Base-by-base conservation (phyloP, 2,888 invertebrate species). In the Timandra comae region DNA sequence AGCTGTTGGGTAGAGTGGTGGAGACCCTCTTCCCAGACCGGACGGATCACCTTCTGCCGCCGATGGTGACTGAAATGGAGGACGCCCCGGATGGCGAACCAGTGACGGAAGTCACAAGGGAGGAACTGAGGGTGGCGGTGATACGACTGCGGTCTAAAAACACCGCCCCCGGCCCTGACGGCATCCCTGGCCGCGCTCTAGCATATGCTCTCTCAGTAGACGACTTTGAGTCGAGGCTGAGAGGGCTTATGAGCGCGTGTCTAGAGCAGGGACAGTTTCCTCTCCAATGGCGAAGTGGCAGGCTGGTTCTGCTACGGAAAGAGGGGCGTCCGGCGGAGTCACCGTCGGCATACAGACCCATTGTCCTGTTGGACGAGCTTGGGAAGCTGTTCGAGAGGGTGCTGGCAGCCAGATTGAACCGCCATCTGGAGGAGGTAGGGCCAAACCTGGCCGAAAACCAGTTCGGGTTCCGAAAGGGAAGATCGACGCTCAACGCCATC, bases 331-430 rank as follows among this genome's bases (percentile, higher is more conserved):
- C 35, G 2, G 24, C 29, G 7, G 32, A 38, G 3, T 36, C 36
- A 6, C 30, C 32, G n/a, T 34, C 36, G 13, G 28, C 32, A n/a
- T 37, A 36, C 36, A 30, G 42, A 8, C 36, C 36, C 3, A 43
- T 43, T n/a, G 42, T 43, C 2, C 8, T 37, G 12, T 34, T 42
- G 3, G 36, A 38, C 29, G 38, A 42, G 21, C 31, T 23, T 21
- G 24, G 35, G 11, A 38, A 38, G 24, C 23, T 35, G 1, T 28
- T 29, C 8, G 35, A 27, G 27, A 21, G 27, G 9, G 9, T 23
- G 5, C n/a, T 23, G 5, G n/a, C 23, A 9, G 23, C 23, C 20
- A 20, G 13, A 2, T 7, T 34, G n/a, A 19, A 24, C 20, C 12
- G 21, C 13, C 30, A 35, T n/a, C 20, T 35, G 2, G 16, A 12